phyloP scores from a whole-genome alignment of 1,140 invertebrate species.

The Leptinotarsa defecta region DNA sequence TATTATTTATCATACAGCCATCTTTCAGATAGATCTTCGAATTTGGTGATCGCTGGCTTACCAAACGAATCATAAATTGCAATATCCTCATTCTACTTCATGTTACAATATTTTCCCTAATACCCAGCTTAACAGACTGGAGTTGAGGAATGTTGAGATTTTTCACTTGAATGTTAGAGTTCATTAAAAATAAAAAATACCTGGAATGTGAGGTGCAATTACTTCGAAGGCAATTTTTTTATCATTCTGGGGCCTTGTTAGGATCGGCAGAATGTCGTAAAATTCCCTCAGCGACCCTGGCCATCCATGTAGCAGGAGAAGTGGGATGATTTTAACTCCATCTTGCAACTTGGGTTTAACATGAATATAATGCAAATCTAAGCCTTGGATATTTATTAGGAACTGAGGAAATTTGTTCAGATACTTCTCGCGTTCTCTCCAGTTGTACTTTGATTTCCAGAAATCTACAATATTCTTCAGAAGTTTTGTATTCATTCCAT shows the following conservation, averaged over 20 bases:
- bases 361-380: constrained; percentile 65
- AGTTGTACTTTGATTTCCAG: constrained; percentile 79
- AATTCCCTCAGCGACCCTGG: constrained; percentile 88
- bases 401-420: constrained; percentile 77
- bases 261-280: constrained; percentile 76
- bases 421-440: constrained; percentile 67
- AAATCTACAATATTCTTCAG: constrained; percentile 74
- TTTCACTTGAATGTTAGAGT: too few species aligned
- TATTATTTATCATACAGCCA: too few species aligned
- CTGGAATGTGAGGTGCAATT: constrained; percentile 72
- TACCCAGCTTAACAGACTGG: too few species aligned
- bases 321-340: constrained; percentile 56
- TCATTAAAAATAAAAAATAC: constrained; percentile 56
- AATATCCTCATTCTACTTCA: too few species aligned
- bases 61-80: too few species aligned
- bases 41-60: too few species aligned
- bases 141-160: too few species aligned
- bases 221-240: constrained; percentile 78
- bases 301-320: constrained; percentile 88
- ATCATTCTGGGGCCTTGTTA: constrained; percentile 58
- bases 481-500: constrained; percentile 76
- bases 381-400: constrained; percentile 70
- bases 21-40: too few species aligned
- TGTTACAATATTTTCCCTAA: too few species aligned
- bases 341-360: constrained; percentile 60